Conservation (phyloP, 2,797 vertebrate genomes). For the Gallinago stenura region DNA sequence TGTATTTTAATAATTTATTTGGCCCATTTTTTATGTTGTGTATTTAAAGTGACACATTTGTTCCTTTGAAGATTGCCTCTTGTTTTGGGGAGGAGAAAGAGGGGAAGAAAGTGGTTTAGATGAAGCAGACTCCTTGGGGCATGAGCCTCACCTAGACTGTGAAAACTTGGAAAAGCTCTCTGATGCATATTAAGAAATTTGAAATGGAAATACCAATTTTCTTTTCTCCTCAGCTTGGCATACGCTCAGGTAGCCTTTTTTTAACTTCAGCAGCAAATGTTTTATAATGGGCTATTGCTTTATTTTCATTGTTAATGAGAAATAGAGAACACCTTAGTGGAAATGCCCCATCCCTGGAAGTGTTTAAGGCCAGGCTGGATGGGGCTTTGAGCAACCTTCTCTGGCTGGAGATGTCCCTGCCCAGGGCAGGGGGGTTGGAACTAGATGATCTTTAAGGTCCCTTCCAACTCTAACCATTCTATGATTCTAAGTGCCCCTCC, state of each 20-base stretch:
- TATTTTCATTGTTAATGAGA: neutral
- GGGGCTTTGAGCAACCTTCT: too few relatives aligned
- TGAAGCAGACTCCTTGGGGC: conserved; percentile 40
- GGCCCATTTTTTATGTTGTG: conserved; percentile 72
- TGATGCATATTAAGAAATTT: conserved; percentile 6
- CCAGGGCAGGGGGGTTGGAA: too few relatives aligned
- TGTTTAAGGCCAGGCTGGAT: too few relatives aligned
- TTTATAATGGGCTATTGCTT: neutral
- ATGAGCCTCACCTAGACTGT: conserved; percentile 27
- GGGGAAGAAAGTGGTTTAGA: conserved; percentile 51
- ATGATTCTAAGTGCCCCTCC: too few relatives aligned
- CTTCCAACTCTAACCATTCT: too few relatives aligned
- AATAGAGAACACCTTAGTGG: neutral
- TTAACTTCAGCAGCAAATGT: neutral
- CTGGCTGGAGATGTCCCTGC: too few relatives aligned
- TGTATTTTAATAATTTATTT: conserved; percentile 79
- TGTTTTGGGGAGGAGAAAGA: conserved; percentile 62
- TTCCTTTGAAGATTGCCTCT: conserved; percentile 75
- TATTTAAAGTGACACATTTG: conserved; percentile 74
- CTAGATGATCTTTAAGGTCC: too few relatives aligned
- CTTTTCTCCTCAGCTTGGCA: neutral
- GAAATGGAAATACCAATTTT: neutral
- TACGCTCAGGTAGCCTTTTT: neutral
- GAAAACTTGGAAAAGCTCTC: conserved; percentile 45
- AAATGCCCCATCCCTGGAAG: neutral